Evolutionary conservation across 1,140 invertebrate genomes (phyloP), one percentile per base, ranked within the genome.

Genomic region (Drosophila nikananu): DNA sequence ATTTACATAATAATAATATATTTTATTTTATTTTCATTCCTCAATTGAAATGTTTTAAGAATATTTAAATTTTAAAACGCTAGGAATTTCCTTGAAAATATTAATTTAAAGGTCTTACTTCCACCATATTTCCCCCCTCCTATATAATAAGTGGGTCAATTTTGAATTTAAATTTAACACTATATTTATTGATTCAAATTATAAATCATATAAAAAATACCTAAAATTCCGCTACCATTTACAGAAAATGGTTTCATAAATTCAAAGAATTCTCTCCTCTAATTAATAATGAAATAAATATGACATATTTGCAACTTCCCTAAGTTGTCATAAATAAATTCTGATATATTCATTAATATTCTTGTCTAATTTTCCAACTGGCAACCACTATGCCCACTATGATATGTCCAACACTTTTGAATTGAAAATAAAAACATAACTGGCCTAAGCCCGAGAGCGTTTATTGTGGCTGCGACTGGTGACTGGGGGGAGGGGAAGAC

Each of bases 391-490:
- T 77, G 59, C 41, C 32, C 27, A 8, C 25, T 27, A 19, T 52
- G 48, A 63, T 21, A 59, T 78, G 65, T 44, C 51, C 52, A 79
- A 78, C 75, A 77, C 75, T 78, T 63, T 63, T 79, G 77, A 79
- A 79, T 79, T 79, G 60, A 79, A 72, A 79, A 79, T 72, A 79
- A 79, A 79, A 79, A 79, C 77, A 79, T 79, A 79, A 79, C 77
- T 79, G 77, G 66, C 54, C 70, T n/a, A 39, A 35, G 54, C 25
- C 51, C 52, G 35, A 58, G 49, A 49, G 59, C 67, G 76, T 75
- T 74, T 81, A 61, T 81, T 77, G 66, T 81, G 74, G 15, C 17
- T 39, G 3, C 5, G 5, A 39, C 52, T 4, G 32, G 19, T 9
- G 13, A 3, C 10, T 10, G 23, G 48, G 48, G 37, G 15, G 23